These are phyloP conservation scores for Hylyphantes graminicola DNA, from an alignment of 1,140 invertebrate species.

Conservation along the genomic window DNA sequence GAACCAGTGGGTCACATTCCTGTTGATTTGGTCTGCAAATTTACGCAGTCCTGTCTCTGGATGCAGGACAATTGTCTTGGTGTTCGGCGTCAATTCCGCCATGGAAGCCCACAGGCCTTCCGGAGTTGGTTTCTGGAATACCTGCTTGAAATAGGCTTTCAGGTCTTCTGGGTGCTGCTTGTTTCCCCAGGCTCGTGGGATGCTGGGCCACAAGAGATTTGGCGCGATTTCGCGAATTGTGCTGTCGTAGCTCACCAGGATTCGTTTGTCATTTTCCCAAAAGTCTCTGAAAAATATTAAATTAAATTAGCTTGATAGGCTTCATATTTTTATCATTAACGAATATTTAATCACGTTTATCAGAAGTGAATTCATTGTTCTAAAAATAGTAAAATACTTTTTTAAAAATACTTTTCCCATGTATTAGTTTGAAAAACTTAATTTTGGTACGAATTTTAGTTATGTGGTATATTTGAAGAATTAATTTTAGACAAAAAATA, in stretches of 20 bases:
- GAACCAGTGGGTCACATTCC: constrained; percentile 76
- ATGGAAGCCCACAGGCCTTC: constrained; percentile 78
- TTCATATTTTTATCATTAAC: neutral
- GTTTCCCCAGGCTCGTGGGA: constrained; percentile 75
- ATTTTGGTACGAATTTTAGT: neutral
- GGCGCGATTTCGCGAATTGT: constrained; percentile 54
- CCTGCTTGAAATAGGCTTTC: constrained; percentile 67
- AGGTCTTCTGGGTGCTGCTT: constrained; percentile 70
- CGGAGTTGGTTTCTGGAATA: constrained; percentile 17
- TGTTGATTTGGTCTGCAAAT: constrained; percentile 77
- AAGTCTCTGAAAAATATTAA: constrained; percentile 67
- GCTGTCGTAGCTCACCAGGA: constrained; percentile 73
- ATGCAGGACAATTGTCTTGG: constrained; percentile 73
- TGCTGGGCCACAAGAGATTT: constrained; percentile 68
- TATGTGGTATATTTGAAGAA: neutral
- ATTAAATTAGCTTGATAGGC: neutral
- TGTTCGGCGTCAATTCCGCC: constrained; percentile 83
- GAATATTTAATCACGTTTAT: neutral
- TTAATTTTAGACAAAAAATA: neutral
- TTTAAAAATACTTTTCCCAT: neutral
- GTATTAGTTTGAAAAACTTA: neutral
- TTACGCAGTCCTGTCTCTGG: constrained; percentile 71
- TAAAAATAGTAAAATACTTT: neutral
- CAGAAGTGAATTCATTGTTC: neutral
- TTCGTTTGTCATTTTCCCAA: constrained; percentile 70